Percentiles rank a stretch among this genome's conserved stretches.
These are phyloP conservation scores for Phrynocephalus guinanensis DNA, from an alignment of 2,797 vertebrate genomes.

Conservation along the genomic window DNA sequence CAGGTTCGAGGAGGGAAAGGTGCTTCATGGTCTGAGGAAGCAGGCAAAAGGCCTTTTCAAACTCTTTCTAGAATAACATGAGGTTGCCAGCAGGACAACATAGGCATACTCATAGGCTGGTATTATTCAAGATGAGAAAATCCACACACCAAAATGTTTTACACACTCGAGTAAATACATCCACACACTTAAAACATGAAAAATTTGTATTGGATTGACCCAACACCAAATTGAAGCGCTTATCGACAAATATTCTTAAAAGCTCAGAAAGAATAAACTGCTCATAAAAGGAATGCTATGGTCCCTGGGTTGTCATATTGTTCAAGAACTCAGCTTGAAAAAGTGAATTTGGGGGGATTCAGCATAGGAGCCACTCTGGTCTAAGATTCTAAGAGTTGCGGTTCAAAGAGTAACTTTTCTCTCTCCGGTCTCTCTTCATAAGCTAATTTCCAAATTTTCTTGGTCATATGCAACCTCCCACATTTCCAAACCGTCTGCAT, in stretches of 20 bases:
- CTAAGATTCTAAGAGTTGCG: no score
- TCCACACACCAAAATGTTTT: not conserved
- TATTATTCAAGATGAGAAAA: not conserved
- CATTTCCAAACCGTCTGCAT: not conserved
- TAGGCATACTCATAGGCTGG: not conserved
- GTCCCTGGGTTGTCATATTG: not conserved
- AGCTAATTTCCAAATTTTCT: not conserved
- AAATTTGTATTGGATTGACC: not conserved
- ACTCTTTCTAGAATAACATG: not conserved
- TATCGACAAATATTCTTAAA: not conserved
- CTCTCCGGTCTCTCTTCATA: not conserved
- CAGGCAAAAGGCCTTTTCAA: not conserved
- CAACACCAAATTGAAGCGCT: not conserved
- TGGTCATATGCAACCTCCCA: not conserved
- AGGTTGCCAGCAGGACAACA: not conserved
- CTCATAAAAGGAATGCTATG: not conserved
- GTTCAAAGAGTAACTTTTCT: no score
- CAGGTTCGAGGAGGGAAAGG: not conserved
- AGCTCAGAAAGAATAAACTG: not conserved
- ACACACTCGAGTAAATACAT: not conserved
- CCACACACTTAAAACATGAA: not conserved
- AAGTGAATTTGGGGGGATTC: no score
- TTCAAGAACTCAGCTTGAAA: no score
- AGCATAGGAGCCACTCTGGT: no score
- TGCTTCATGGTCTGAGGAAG: not conserved